Conservation (phyloP, 1,140 invertebrate genomes). For the Diploscapter pachys region DNA sequence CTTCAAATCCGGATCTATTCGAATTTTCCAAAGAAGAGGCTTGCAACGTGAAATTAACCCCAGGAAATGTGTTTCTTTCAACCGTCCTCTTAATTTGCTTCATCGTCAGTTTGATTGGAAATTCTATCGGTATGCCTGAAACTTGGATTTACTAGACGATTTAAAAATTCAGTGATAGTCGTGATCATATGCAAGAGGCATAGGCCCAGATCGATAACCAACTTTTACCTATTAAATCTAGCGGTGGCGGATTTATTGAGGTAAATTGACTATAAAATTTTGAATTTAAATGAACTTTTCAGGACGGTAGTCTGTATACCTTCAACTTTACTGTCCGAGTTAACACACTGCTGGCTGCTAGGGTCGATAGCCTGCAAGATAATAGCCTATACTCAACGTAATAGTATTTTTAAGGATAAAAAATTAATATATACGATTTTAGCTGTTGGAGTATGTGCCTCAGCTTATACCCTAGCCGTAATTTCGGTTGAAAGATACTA, state of each 20-base stretch:
- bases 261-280: slow-evolving; percentile 21
- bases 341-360: slow-evolving; percentile 40
- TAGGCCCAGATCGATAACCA: slow-evolving; percentile 33
- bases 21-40: no score
- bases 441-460: slow-evolving; percentile 43
- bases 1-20: no score
- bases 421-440: slow-evolving; percentile 15
- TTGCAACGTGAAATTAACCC: no score
- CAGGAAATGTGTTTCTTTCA: no score
- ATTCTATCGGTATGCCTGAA: no score
- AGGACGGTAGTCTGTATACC: slow-evolving; percentile 42
- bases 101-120: no score
- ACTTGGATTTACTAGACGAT: neutral
- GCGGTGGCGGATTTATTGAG: slow-evolving; percentile 39
- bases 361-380: slow-evolving; percentile 42
- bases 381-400: slow-evolving; percentile 42
- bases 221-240: slow-evolving; percentile 40
- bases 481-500: slow-evolving; percentile 85
- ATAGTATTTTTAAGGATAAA: slow-evolving; percentile 16
- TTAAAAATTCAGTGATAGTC: neutral
- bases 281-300: slow-evolving; percentile 19
- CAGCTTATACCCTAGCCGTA: slow-evolving; percentile 71
- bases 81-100: no score
- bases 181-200: neutral
- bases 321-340: slow-evolving; percentile 35